Conservation (phyloP, 2,888 invertebrate species). For the Drosophila prostipennis region DNA sequence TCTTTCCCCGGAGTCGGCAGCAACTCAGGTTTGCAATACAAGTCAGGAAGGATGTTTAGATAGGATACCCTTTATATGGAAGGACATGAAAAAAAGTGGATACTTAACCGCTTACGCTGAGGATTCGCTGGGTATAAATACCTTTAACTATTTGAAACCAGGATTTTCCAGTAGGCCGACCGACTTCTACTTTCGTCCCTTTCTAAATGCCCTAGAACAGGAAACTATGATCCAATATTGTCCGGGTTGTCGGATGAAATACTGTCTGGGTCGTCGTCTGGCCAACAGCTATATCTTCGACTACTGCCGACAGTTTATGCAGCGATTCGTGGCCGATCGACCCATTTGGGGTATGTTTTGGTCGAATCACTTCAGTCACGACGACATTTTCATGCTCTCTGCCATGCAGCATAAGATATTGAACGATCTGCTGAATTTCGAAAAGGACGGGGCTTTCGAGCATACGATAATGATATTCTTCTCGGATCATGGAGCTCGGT, state of each 20-base stretch:
- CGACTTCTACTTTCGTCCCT: conserved; percentile 91
- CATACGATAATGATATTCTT: conserved; percentile 89
- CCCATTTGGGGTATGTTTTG: conserved; percentile 90
- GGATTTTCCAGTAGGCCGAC: conserved; percentile 90
- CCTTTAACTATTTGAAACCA: conserved; percentile 87
- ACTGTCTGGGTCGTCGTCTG: conserved; percentile 86
- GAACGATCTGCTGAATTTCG: conserved; percentile 86
- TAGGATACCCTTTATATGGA: conserved; percentile 90
- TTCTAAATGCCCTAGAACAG: conserved; percentile 87
- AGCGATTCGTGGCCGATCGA: conserved; percentile 86
- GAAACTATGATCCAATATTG: conserved; percentile 80
- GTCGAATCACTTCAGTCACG: conserved; percentile 90
- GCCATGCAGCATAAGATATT: conserved; percentile 87
- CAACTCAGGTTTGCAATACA: conserved; percentile 84
- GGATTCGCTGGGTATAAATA: conserved; percentile 86
- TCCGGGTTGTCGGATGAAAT: conserved; percentile 79
- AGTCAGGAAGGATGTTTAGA: conserved; percentile 86
- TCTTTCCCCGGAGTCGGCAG: conserved; percentile 84
- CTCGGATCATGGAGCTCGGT: conserved; percentile 91
- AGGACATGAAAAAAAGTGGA: conserved; percentile 87
- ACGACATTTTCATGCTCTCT: conserved; percentile 87
- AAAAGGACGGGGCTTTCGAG: conserved; percentile 86
- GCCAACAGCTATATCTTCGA: conserved; percentile 88
- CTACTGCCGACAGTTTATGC: conserved; percentile 87
- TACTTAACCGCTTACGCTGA: conserved; percentile 92